A percentile compares a stretch with the other conserved stretches of the same genome.
Conservation (phyloP, 2,888 invertebrate genomes). For the Tachina fera region DNA sequence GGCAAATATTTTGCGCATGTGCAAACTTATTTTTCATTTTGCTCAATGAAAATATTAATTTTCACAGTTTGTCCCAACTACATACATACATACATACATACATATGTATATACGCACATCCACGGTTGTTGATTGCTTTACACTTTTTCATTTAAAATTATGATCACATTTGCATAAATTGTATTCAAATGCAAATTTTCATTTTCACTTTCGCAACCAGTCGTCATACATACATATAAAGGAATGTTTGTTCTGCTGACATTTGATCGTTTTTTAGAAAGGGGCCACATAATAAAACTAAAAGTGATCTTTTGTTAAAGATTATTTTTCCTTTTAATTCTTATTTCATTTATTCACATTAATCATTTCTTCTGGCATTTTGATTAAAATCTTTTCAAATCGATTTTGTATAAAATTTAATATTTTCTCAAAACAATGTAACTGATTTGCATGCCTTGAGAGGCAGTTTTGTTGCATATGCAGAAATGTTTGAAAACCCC, state of each 20-base stretch:
- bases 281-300: conserved; percentile 51
- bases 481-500: neutral
- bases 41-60: conserved; percentile 78
- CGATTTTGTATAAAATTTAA: conserved; percentile 14
- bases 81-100: no score
- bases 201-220: conserved; percentile 27
- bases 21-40: conserved; percentile 64
- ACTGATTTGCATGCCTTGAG: conserved; percentile 75
- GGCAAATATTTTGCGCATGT: conserved; percentile 73
- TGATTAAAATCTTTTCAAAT: conserved; percentile 74
- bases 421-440: conserved; percentile 58
- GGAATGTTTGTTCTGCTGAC: conserved; percentile 67
- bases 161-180: conserved; percentile 49
- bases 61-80: conserved; percentile 77
- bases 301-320: conserved; percentile 68
- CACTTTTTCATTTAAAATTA: conserved; percentile 68
- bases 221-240: neutral
- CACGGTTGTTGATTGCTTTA: conserved; percentile 61
- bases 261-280: conserved; percentile 77
- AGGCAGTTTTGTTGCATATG: neutral
- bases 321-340: conserved; percentile 50
- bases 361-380: conserved; percentile 75
- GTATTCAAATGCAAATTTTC: conserved; percentile 78
- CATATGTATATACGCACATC: no score
- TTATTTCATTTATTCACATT: conserved; percentile 74